Evolutionary conservation across 1,140 invertebrate species (phyloP), one percentile per base, ranked within the genome.

Genomic region (Holcopasites calliopsidis): DNA sequence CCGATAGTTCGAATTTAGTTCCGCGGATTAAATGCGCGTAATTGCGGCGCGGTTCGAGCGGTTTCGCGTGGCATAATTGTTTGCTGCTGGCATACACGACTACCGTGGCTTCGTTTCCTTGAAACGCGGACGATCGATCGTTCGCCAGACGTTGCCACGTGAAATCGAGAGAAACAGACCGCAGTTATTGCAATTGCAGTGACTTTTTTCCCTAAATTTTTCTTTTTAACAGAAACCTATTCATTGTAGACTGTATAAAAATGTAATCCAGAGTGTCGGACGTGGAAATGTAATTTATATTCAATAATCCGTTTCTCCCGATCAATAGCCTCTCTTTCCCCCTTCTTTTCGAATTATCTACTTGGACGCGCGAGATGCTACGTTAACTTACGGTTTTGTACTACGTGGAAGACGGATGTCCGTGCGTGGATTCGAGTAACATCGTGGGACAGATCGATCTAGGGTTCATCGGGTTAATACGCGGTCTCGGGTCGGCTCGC

Each of bases 321-420:
- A 42, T 23, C 28, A 33, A 3, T 60, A 40, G n/a, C 5, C 58
- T 42, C 16, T 23, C 7, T 38, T 23, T 35, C 18, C 33, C 13
- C 10, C 18, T 47, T 10, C 3, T 47, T n/a, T 21, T 44, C 62
- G 47, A 85, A 72, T 64, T 61, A 84, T 71, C 31, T 68, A 76
- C 66, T 70, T 81, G 73, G 73, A 80, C 77, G 73, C 61, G 72
- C 79, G 61, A 64, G 64, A 68, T 79, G 61, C 55, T 79, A 74
- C 52, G 47, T 82, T 71, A 79, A 80, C 18, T 57, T 82, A 76
- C 76, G 70, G 35, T 89, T 64, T 90, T 89, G 88, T 89, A 89
- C 89, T 88, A 87, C 84, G 83, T 86, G 87, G 88, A 90, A 90
- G 88, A 90, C 88, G 82, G 85, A 72, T 84, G 54, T 77, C 80